Evolutionary conservation across 2,797 vertebrate genomes (phyloP), one percentile per base, ranked within the genome.

Genomic region (Notoglanidium macrostoma): DNA sequence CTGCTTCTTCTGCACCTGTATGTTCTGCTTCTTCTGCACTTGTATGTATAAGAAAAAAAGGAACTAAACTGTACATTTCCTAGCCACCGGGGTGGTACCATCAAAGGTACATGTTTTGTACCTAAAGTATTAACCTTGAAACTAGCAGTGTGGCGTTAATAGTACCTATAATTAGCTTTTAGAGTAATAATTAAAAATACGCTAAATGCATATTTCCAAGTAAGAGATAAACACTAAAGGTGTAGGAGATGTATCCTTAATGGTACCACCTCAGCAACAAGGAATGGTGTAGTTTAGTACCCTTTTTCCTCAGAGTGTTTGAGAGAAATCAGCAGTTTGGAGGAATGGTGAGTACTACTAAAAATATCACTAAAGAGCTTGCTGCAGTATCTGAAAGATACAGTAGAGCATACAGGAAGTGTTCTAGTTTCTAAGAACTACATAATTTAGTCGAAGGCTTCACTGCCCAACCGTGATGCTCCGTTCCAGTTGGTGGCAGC

Each of bases 341-440:
- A 21, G n/a, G 9, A 19, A 49, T 46, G 26, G 15, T 65, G 12
- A 14, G 51, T 32, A 10, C 44, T 65, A 29, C 21, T 49, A 49
- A 32, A 46, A 32, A 67, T 80, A 63, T 61, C 57, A 32, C 61
- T 51, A 3, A 29, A 32, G 17, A 51, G 35, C 21, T 59, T 26
- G 54, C 40, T 82, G 26, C 26, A 67, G 44, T 32, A 40, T 49
- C 59, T 29, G 8, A 82, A 51, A 83, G 80, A 83, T 83, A 40
- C 35, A 40, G 35, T 40, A 67, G n/a, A 49, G 35, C 46, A 10
- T 32, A 83, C 80, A 49, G 80, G 63, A 83, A 67, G n/a, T 12
- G 1, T 67, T 59, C 51, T 12, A 19, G 61, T 83, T 83, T 67
- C 63, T 67, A 29, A 67, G 46, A 83, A 83, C 80, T 51, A 12